These are phyloP conservation scores for Halcyon badia DNA, from an alignment of 2,797 vertebrate genomes.

Conservation along the genomic window DNA sequence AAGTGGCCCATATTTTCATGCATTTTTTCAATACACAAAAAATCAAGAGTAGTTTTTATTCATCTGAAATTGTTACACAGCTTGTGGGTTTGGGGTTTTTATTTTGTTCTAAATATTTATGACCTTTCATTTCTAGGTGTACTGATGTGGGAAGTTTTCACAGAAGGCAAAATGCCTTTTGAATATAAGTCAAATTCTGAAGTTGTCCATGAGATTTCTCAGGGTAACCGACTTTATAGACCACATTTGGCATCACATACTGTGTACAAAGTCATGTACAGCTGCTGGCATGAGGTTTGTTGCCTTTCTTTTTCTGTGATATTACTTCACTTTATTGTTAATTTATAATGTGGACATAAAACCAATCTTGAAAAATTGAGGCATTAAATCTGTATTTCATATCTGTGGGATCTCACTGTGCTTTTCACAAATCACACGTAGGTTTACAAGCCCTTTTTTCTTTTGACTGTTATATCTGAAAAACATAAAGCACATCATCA, in stretches of 20 bases:
- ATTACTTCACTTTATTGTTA: neutral
- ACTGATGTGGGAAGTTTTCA: constrained; percentile 92
- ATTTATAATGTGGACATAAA: neutral
- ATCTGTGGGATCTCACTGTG: neutral
- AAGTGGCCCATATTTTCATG: neutral
- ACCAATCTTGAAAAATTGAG: neutral
- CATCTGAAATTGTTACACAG: neutral
- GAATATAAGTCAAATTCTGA: constrained; percentile 85
- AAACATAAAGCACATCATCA: neutral
- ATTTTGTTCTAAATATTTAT: neutral
- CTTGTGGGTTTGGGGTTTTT: neutral
- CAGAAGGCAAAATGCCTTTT: constrained; percentile 89
- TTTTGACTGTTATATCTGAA: neutral
- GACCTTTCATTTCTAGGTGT: constrained; percentile 82
- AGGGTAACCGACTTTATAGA: constrained; percentile 86
- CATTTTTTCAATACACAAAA: neutral
- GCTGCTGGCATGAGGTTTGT: constrained; percentile 91
- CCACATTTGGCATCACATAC: constrained; percentile 79
- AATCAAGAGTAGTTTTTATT: neutral
- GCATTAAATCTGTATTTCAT: neutral
- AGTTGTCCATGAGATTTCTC: constrained; percentile 87
- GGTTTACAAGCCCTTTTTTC: neutral
- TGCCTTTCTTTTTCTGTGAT: neutral
- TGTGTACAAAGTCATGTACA: constrained; percentile 89
- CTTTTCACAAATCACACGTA: neutral